Evolutionary conservation across 1,140 invertebrate species (phyloP).

Genomic region (Panagrolaimus sp.): DNA sequence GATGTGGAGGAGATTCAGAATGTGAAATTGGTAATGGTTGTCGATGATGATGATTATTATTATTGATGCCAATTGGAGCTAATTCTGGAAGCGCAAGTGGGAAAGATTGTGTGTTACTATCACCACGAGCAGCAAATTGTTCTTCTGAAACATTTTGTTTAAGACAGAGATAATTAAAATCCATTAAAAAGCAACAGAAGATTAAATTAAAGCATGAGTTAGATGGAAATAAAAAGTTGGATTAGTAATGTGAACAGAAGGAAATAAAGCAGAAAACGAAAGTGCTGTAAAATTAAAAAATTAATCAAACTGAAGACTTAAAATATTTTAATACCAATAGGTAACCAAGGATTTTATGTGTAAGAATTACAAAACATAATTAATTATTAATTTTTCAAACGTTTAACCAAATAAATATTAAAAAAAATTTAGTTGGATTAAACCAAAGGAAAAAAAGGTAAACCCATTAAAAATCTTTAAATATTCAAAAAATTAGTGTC

Average conservation of each 20-base stretch:
- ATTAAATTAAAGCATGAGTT: neutral
- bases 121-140: slow-evolving; percentile 4
- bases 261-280: slow-evolving; percentile 2
- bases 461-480: no score
- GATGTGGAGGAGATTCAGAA: neutral
- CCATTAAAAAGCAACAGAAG: neutral
- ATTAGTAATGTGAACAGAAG: neutral
- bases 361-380: no score
- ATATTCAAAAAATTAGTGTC: no score
- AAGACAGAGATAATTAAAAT: neutral
- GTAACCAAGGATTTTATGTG: no score
- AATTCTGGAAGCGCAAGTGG: neutral
- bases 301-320: neutral
- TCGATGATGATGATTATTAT: no score
- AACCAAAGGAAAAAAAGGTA: no score
- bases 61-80: neutral
- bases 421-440: no score
- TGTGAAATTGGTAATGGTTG: no score
- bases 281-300: neutral
- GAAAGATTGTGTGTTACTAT: neutral
- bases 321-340: no score
- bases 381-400: no score
- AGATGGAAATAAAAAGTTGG: neutral
- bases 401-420: no score
- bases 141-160: neutral